Evolutionary conservation across 2,113 vertebrate genomes (phyloP).

Genomic region (Pseudois nayaur): DNA sequence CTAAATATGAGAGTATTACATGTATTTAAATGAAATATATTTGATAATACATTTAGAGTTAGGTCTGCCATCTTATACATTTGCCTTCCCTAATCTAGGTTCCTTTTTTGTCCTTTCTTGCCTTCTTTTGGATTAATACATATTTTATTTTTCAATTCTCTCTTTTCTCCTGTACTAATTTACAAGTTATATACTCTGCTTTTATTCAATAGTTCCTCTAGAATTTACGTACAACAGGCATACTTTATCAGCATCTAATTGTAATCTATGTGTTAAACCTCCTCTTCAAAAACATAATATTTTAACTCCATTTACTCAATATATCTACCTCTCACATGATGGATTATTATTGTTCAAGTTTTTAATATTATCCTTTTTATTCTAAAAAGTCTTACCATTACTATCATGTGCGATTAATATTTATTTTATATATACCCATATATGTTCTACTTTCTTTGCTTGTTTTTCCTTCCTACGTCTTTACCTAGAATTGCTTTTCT

Average conservation of each 20-base stretch:
- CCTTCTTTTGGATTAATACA: neutral
- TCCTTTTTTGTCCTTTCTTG: neutral
- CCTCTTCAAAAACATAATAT: neutral
- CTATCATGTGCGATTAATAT: neutral
- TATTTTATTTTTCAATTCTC: neutral
- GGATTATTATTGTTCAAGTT: neutral
- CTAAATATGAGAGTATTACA: neutral
- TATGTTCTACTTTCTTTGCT: neutral
- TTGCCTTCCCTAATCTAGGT: neutral
- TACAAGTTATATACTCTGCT: neutral
- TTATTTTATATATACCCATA: neutral
- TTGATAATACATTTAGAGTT: neutral
- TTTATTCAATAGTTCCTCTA: neutral
- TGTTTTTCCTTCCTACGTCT: neutral
- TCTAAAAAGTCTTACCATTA: neutral
- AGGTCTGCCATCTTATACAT: neutral
- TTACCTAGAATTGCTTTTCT: neutral
- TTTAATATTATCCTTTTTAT: neutral
- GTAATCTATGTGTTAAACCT: neutral
- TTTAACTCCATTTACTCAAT: neutral
- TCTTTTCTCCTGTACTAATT: neutral
- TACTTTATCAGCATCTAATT: neutral
- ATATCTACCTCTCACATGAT: neutral
- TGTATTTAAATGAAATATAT: neutral
- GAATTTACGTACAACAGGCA: neutral